Evolutionary conservation across 2,888 invertebrate genomes (phyloP), one percentile per base, ranked within the genome.

Genomic region (Athripsodes cinereus): DNA sequence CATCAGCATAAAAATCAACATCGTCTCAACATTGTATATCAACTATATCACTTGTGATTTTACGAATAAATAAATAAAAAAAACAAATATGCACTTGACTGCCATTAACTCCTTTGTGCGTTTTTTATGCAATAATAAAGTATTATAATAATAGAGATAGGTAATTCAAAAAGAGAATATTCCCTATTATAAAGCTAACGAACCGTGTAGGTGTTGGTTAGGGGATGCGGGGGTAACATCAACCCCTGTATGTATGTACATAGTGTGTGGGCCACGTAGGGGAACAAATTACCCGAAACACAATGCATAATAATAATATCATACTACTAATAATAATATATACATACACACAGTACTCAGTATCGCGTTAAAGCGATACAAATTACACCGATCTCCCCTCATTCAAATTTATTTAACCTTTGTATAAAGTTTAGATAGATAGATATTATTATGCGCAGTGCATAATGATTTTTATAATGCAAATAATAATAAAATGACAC

Each of bases 291-390:
- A 59, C 58, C 51, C 53, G 54, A 54, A 49, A 48, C 56, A 61
- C 63, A 63, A 61, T 63, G 63, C 63, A 63, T 63, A 63, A 61
- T 59, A 63, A 61, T 63, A 63, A 62, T 63, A 59, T 40, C 40
- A 40, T 40, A 40, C 40, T 40, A 40, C 3, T 40, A 40, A 16
- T 40, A 40, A 40, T 40, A 40, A 16, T 40, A 16, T 40, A 40
- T 13, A 40, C n/a, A 40, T 13, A 16, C 13, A 40, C 40, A 40
- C 40, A 40, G 5, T 13, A 13, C 40, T 59, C 61, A 62, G 64
- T 65, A 58, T 59, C 62, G 62, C 60, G 60, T 50, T 61, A 61
- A 64, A 61, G 62, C 60, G 60, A 62, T 63, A 60, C 61, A 62
- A 63, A 63, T 62, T 63, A 63, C 58, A 53, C 59, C 47, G 10